Evolutionary conservation across 2,888 invertebrate genomes (phyloP), one percentile per base, ranked within the genome.

Genomic region (Pammene aurita): DNA sequence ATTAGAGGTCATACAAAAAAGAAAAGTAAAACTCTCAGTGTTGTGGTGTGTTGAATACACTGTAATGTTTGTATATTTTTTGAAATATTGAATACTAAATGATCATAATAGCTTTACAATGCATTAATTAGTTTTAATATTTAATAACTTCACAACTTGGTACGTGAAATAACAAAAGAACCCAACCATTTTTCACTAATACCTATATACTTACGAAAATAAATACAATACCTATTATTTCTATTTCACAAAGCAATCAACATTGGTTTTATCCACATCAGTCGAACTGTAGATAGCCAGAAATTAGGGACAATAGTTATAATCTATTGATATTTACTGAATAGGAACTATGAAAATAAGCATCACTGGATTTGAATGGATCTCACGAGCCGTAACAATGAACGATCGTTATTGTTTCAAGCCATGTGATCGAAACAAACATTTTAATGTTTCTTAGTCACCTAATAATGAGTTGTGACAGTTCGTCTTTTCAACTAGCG

Each of bases 341-440:
- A 48, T 54, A 46, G 64, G 46, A 54, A 64, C 57, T 69, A 55
- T 67, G 61, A 55, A 61, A 67, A 62, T 67, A 62, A 55, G 46
- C 64, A 50, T 46, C 63, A 26, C 42, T 52, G 57, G 44, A 44
- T 68, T 35, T 35, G 44, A 68, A 63, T 63, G 42, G 44, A 44
- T 14, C 26, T 13, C n/a, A 26, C 61, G 38, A 67, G 61, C 61
- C 41, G 34, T 56, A 13, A 56, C 41, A 41, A 18, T 54, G 48
- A 62, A 67, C 55, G 61, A 35, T 56, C 46, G 50, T 58, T 41
- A 54, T 66, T 60, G 68, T 72, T 67, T 72, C 62, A 67, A 70
- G 70, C 70, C 71, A 69, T 73, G 72, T 70, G 46, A 34, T 62
- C 52, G 54, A 52, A 68, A 69, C 41, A 9, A 26, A 13, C 5